Evolutionary conservation across 2,797 vertebrate species (phyloP), one percentile per base, ranked within the genome.

Genomic region (Protosalanx chinensis): DNA sequence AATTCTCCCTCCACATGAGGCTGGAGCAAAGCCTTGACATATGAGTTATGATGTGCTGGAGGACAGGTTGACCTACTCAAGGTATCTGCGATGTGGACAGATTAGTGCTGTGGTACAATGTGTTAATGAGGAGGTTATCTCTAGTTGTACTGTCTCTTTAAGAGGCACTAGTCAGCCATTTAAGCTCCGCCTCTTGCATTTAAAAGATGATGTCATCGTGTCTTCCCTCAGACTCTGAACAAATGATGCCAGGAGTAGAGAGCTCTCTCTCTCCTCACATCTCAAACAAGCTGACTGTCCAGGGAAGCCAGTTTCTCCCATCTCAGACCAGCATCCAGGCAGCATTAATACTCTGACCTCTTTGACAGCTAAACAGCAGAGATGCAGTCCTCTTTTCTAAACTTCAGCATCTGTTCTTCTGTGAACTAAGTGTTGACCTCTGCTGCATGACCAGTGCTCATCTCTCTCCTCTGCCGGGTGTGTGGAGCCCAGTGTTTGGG

Each of bases 141-240:
- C 16, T 56, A 49, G 37, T 6, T 3, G 2, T 29, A 65, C 37
- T 65, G n/a, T 37, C 64, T 65, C 64, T 65, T 65, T 65, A 49
- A 65, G 41, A 65, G 64, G 37, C 32, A 46, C 35, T 20, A 27
- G 64, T 23, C 51, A n/a, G 18, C 18, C 51, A n/a, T n/a, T 56
- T 16, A 56, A 65, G 64, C 64, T 29, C 64, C 64, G 37, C 64
- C 64, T 20, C 37, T 49, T 46, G 49, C 20, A 65, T 46, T 65
- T 41, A 41, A 41, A 20, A 41, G 37, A 65, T 65, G 64, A 65
- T 65, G 64, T 65, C 64, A 65, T 65, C 6, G 15, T 63, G 61
- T 29, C 61, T 16, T 60, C 32, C 61, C 61, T 33, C 61, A 62
- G 60, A 62, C 30, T 62, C 23, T 16, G 32, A 33, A 63, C 61